phyloP scores from a whole-genome alignment of 1,140 invertebrate species.

The Drosophila trapezifrons region DNA sequence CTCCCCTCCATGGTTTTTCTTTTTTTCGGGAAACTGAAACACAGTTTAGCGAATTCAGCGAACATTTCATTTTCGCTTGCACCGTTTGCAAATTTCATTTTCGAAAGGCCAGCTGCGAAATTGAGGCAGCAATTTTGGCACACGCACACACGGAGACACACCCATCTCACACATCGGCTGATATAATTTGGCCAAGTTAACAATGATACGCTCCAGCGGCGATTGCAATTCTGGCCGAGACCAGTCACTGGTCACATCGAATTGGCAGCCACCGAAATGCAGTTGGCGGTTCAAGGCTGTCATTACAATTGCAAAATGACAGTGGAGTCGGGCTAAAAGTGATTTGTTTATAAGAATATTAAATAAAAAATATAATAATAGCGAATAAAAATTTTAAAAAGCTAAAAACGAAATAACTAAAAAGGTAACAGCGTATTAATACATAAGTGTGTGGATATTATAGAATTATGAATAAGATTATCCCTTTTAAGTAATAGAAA shows the following conservation, averaged over 20 bases:
- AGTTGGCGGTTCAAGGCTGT: slow-evolving; percentile 55
- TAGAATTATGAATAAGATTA: too few species aligned
- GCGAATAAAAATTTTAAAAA: background rate
- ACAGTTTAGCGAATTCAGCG: slow-evolving; percentile 7
- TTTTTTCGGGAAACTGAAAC: background rate
- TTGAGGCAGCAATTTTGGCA: slow-evolving; percentile 43
- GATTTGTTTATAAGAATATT: background rate
- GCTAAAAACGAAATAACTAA: too few species aligned
- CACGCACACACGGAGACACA: slow-evolving; percentile 17
- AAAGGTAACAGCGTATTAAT: too few species aligned
- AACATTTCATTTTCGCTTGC: slow-evolving; percentile 35
- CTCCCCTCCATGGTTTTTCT: background rate
- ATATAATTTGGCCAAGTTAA: slow-evolving; percentile 70
- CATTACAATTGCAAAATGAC: slow-evolving; percentile 37
- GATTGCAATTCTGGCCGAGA: slow-evolving; percentile 27
- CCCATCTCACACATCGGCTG: slow-evolving; percentile 9
- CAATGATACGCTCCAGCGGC: slow-evolving; percentile 55
- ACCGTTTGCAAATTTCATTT: slow-evolving; percentile 51
- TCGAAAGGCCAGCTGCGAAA: slow-evolving; percentile 29
- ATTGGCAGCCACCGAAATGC: slow-evolving; percentile 57
- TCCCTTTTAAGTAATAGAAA: too few species aligned
- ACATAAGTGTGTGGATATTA: too few species aligned
- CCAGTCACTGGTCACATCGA: slow-evolving; percentile 49
- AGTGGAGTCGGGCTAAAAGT: slow-evolving; percentile 2
- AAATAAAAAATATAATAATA: background rate